A percentile compares a stretch with the other conserved stretches of the same genome.
Evolutionary conservation across 2,113 vertebrate genomes (phyloP).

Genomic region (Natator depressus): DNA sequence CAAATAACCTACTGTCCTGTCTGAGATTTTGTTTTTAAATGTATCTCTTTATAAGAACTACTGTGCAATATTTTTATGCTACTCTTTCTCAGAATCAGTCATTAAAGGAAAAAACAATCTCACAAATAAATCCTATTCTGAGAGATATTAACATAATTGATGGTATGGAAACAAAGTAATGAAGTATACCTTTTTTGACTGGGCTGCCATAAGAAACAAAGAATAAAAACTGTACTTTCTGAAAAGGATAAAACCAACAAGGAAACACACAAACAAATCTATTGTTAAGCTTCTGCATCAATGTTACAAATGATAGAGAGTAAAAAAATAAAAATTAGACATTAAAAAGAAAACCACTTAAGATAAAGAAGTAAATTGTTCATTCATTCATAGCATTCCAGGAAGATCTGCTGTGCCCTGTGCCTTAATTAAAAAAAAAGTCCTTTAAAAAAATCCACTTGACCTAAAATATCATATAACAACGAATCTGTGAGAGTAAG

Average conservation of each 20-base stretch:
- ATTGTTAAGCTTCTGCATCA: constrained; percentile 20
- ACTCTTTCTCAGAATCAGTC: constrained; percentile 57
- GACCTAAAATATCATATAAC: constrained; percentile 67
- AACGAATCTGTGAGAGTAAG: constrained; percentile 53
- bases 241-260: not conserved
- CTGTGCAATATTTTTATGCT: not conserved
- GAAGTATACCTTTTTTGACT: constrained; percentile 61
- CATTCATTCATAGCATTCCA: constrained; percentile 10
- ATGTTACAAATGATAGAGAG: constrained; percentile 7
- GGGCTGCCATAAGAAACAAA: constrained; percentile 39
- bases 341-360: constrained; percentile 31
- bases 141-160: constrained; percentile 53
- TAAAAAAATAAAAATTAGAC: not conserved
- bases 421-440: constrained; percentile 51
- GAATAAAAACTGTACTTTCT: constrained; percentile 28
- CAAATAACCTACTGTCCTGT: not conserved
- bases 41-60: not conserved
- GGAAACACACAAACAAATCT: not conserved
- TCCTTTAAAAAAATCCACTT: not conserved
- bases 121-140: constrained; percentile 47
- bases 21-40: not conserved
- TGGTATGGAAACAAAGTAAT: constrained; percentile 20
- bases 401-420: constrained; percentile 44
- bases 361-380: constrained; percentile 53
- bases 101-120: constrained; percentile 25